Percentiles rank a stretch among this genome's conserved stretches.
Evolutionary conservation across 2,797 vertebrate species (phyloP).

Genomic region (Linurgus olivaceus): DNA sequence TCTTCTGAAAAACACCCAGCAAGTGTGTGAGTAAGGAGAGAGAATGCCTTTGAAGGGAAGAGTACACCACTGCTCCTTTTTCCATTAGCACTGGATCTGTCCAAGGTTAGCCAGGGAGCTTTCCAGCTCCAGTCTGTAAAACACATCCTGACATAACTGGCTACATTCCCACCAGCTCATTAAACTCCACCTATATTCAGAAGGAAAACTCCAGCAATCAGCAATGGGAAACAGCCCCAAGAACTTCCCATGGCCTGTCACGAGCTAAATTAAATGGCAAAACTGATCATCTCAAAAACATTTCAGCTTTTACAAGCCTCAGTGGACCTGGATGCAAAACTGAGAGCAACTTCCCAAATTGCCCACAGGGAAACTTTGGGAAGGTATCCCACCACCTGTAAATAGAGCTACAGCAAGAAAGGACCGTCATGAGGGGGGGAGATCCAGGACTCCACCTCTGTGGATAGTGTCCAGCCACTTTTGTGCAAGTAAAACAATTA

Average conservation of each 20-base stretch:
- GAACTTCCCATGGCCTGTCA: neutral
- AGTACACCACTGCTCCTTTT: neutral
- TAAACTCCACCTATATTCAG: neutral
- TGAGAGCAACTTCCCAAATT: neutral
- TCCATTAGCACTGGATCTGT: neutral
- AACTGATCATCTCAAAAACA: neutral
- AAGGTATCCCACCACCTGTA: neutral
- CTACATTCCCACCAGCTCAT: neutral
- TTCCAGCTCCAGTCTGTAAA: neutral
- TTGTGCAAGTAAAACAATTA: neutral
- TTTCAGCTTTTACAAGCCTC: neutral
- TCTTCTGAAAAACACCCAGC: neutral
- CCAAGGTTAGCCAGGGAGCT: neutral
- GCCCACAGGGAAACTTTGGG: neutral
- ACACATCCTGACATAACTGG: neutral
- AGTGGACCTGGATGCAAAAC: neutral
- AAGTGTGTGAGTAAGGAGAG: neutral
- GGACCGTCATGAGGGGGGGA: neutral
- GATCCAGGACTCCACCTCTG: neutral
- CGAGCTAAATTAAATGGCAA: neutral
- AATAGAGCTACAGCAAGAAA: neutral
- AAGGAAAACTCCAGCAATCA: neutral
- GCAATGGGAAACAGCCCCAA: neutral
- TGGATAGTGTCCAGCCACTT: neutral
- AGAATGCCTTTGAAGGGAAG: neutral